Conservation (phyloP, 2,888 invertebrate species). For the Leptopilina myrica region DNA sequence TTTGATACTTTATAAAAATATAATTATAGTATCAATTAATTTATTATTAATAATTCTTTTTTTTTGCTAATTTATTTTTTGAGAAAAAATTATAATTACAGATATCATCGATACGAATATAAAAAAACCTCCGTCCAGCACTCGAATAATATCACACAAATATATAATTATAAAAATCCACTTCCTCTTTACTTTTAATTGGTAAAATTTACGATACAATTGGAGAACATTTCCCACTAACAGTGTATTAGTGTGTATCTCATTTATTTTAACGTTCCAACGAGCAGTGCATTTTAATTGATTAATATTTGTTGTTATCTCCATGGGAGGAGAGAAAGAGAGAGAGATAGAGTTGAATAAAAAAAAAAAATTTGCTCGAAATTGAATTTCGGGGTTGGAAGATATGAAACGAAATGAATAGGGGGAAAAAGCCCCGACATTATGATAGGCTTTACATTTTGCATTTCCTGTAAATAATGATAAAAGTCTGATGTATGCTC, state of each 20-base stretch:
- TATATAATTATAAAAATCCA: no score
- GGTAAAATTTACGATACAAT: background rate
- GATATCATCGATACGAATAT: no score
- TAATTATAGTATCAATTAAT: no score
- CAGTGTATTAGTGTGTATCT: background rate
- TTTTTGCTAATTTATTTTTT: no score
- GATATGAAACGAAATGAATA: slow-evolving; percentile 1
- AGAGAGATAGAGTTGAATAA: background rate
- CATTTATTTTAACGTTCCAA: background rate
- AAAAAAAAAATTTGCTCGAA: slow-evolving; percentile 1
- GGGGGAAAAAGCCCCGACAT: background rate
- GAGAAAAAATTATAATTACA: no score
- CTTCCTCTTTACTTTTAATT: no score
- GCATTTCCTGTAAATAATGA: slow-evolving; percentile 20
- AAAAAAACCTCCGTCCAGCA: no score
- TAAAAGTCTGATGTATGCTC: slow-evolving; percentile 5
- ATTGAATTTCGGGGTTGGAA: slow-evolving; percentile 8
- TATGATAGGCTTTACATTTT: slow-evolving; percentile 15
- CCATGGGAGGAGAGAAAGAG: background rate
- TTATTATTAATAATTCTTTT: no score
- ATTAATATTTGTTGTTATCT: slow-evolving; percentile 8
- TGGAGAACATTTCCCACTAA: background rate
- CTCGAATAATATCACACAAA: no score
- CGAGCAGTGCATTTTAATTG: background rate
- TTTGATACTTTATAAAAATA: no score